Conservation (phyloP, 2,797 vertebrate genomes). For the Bradypodion ventrale region DNA sequence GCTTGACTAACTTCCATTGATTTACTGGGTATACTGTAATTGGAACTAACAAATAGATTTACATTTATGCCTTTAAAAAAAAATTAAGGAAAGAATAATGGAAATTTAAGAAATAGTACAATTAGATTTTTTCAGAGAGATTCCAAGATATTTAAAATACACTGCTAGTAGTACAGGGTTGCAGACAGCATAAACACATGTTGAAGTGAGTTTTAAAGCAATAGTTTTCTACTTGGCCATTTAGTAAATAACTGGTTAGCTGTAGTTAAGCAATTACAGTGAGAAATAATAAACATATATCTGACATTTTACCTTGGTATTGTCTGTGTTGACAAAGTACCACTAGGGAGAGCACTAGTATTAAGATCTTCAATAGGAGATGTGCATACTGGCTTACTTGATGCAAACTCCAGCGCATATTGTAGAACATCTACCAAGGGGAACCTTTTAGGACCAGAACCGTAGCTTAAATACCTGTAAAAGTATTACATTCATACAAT, state of each 20-base stretch:
- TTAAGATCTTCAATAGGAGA: constrained; percentile 95
- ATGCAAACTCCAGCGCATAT: constrained; percentile 97
- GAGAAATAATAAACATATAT: background rate
- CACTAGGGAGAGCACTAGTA: constrained; percentile 83
- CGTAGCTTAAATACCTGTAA: constrained; percentile 96
- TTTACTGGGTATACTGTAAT: no score
- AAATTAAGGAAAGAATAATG: background rate
- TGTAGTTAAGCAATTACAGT: background rate
- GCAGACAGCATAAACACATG: no score
- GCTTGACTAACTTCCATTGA: no score
- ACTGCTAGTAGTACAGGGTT: background rate
- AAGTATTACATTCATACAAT: constrained; percentile 60
- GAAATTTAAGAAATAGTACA: background rate
- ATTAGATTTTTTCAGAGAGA: background rate
- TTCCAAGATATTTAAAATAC: background rate
- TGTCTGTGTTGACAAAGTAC: constrained; percentile 80
- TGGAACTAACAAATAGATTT: no score
- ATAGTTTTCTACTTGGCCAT: background rate
- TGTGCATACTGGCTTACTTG: constrained; percentile 95
- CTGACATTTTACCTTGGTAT: constrained; percentile 76
- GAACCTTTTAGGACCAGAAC: constrained; percentile 97
- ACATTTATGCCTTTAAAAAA: background rate
- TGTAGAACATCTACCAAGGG: constrained; percentile 98
- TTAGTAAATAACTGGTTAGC: background rate
- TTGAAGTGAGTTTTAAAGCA: no score